Evolutionary conservation across 2,888 invertebrate species (phyloP).

Genomic region (Ophonus ardosiacus): DNA sequence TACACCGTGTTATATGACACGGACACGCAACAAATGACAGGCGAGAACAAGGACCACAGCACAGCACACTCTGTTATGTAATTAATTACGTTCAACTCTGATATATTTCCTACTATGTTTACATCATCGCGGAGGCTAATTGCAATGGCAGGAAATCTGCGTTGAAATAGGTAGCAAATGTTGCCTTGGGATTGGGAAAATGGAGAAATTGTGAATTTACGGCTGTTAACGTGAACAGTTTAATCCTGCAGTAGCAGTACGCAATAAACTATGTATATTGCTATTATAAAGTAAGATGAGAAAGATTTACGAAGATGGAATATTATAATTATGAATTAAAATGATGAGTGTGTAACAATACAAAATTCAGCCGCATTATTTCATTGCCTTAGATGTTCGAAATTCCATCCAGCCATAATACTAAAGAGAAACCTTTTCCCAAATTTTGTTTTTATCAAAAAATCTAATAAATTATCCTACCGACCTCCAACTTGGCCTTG

Average conservation of each 20-base stretch:
- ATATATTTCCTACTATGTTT: not conserved
- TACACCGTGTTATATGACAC: conserved; percentile 23
- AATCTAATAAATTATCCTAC: too few species aligned
- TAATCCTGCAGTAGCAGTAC: not conserved
- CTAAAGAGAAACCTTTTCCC: too few species aligned
- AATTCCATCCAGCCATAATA: too few species aligned
- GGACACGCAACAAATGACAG: conserved; percentile 30
- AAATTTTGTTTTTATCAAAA: too few species aligned
- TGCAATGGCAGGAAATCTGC: not conserved
- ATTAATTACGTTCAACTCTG: conserved; percentile 1
- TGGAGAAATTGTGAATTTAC: not conserved
- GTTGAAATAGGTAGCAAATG: not conserved
- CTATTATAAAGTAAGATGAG: too few species aligned
- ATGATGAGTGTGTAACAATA: too few species aligned
- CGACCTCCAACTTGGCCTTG: too few species aligned
- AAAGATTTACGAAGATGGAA: too few species aligned
- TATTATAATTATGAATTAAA: too few species aligned
- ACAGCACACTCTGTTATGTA: not conserved
- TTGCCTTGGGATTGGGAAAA: not conserved
- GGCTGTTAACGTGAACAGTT: not conserved
- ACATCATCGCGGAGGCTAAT: not conserved
- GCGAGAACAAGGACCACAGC: conserved; percentile 3
- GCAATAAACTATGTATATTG: too few species aligned
- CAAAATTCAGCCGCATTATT: too few species aligned
- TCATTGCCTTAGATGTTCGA: too few species aligned